These are phyloP conservation scores for Ectemnius cavifrons DNA, from an alignment of 2,888 invertebrate genomes.

Conservation along the genomic window DNA sequence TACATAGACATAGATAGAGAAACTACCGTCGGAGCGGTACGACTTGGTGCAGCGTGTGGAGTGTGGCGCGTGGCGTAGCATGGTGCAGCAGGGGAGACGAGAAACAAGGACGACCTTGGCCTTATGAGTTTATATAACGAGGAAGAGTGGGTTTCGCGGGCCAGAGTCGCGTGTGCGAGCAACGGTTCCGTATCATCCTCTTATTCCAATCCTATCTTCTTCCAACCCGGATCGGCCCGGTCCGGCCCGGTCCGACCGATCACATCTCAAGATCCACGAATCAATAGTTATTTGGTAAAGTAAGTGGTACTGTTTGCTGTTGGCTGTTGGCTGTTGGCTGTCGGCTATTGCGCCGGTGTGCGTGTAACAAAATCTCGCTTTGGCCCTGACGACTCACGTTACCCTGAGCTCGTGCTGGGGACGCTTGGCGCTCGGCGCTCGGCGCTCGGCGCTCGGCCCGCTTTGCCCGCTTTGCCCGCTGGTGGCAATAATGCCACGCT, in stretches of 20 bases:
- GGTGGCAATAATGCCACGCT: no score
- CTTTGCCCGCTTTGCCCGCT: no score
- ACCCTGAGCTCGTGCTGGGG: background rate
- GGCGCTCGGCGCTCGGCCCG: no score
- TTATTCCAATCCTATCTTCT: conserved; percentile 43
- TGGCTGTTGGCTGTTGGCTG: background rate
- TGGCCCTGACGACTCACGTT: background rate
- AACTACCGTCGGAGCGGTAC: no score
- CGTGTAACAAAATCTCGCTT: background rate
- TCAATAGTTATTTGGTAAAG: no score
- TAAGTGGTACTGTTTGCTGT: background rate
- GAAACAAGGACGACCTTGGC: conserved; percentile 69
- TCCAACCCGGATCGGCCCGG: no score
- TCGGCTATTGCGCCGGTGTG: background rate
- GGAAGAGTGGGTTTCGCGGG: conserved; percentile 61
- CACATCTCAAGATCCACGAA: no score
- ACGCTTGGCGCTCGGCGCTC: no score
- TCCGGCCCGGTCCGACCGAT: no score
- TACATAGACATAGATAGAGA: no score
- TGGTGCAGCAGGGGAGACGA: conserved; percentile 29
- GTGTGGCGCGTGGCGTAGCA: conserved; percentile 8
- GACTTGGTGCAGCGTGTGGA: no score
- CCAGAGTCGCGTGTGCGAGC: conserved; percentile 53
- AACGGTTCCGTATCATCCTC: conserved; percentile 19
- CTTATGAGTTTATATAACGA: conserved; percentile 73